These are phyloP conservation scores for Vireo altiloquus DNA, from an alignment of 2,113 vertebrate species.

Conservation along the genomic window DNA sequence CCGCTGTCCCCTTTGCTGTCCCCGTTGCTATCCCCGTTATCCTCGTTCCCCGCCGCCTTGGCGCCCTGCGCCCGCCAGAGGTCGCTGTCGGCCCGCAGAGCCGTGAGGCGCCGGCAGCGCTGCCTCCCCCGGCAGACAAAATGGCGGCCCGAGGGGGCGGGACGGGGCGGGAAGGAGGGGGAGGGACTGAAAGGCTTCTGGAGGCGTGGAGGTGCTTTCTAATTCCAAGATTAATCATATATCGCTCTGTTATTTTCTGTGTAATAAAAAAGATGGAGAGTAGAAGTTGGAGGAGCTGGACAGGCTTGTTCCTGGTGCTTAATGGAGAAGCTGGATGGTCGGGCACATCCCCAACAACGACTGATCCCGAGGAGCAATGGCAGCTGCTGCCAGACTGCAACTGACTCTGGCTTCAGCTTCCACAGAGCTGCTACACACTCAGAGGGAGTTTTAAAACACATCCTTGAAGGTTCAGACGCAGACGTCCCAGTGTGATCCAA, in stretches of 20 bases:
- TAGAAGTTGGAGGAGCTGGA: background rate
- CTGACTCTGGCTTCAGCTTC: background rate
- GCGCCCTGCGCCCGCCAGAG: background rate
- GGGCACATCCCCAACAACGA: background rate
- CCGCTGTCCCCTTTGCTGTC: background rate
- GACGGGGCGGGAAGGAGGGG: accelerated
- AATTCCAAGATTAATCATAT: background rate
- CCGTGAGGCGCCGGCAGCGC: background rate
- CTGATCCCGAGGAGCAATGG: background rate
- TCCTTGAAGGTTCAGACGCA: background rate
- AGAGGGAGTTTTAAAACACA: background rate
- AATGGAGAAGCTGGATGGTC: background rate
- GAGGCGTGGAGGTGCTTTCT: accelerated
- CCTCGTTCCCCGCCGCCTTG: background rate
- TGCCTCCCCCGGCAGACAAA: background rate
- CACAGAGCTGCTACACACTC: accelerated
- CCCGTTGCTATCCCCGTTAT: background rate
- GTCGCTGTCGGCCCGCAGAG: background rate
- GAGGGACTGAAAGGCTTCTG: accelerated
- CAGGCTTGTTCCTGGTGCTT: background rate
- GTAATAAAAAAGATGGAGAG: conserved; percentile 4
- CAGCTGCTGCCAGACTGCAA: background rate
- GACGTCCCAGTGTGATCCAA: accelerated
- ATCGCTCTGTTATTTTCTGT: background rate
- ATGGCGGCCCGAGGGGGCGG: background rate